Evolutionary conservation across 2,113 vertebrate genomes (phyloP).

Genomic region (Collichthys lucidus): DNA sequence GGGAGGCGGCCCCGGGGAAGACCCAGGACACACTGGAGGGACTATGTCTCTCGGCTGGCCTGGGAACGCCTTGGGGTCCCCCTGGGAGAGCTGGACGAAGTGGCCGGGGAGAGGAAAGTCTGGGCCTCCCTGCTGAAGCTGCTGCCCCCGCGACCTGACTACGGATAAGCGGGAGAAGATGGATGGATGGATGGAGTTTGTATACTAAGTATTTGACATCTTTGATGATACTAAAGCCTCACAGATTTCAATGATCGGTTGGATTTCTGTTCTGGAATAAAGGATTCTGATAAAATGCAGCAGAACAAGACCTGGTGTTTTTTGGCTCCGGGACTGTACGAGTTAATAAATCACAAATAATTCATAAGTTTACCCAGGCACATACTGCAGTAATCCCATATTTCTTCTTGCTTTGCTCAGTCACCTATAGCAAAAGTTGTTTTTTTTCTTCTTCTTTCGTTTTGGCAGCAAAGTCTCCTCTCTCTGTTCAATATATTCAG

Average conservation of each 20-base stretch:
- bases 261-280: not conserved
- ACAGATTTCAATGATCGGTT: not conserved
- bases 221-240: not conserved
- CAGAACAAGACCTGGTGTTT: not conserved
- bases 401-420: not conserved
- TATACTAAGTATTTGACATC: no score
- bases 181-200: no score
- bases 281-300: no score
- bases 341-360: conserved; percentile 29
- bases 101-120: no score
- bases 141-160: no score
- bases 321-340: not conserved
- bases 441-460: not conserved
- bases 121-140: no score
- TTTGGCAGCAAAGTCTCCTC: not conserved
- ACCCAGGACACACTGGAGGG: no score
- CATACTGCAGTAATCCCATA: not conserved
- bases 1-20: no score
- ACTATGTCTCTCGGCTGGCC: no score
- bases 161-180: no score
- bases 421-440: not conserved
- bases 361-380: conserved; percentile 1
- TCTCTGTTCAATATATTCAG: conserved; percentile 22
- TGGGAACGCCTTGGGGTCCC: no score
- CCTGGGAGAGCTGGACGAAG: no score